Percentiles rank a stretch among this genome's conserved stretches.
These are phyloP conservation scores for Setipinna tenuifilis DNA, from an alignment of 2,797 vertebrate species.

Conservation along the genomic window DNA sequence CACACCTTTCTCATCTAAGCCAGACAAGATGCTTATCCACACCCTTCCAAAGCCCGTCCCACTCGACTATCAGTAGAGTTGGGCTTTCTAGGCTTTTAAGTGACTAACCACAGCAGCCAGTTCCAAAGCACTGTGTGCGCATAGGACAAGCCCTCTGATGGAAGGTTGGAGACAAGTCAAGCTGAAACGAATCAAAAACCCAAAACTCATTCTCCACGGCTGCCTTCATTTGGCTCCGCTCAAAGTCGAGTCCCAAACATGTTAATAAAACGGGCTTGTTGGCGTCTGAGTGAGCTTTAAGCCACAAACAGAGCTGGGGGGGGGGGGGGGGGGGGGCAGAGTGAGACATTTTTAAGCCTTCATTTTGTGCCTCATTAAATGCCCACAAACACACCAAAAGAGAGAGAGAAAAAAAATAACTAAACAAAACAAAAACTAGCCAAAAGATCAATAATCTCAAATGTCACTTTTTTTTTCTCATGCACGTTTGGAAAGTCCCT, in stretches of 20 bases:
- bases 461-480: background rate
- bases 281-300: background rate
- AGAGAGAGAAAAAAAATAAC: too few species aligned
- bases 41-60: background rate
- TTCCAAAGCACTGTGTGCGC: background rate
- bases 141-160: background rate
- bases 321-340: background rate
- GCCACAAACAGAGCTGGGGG: background rate
- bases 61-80: background rate
- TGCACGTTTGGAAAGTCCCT: background rate
- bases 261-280: background rate
- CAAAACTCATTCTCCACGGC: background rate
- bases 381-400: background rate
- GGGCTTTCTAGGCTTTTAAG: background rate
- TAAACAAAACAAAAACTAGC: background rate
- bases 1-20: background rate
- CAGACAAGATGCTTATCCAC: background rate
- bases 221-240: background rate
- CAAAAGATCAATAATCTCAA: background rate
- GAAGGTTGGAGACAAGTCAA: background rate
- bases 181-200: background rate
- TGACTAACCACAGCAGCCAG: background rate
- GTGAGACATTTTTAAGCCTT: background rate
- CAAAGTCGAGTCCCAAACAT: background rate
- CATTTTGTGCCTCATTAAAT: background rate